Evolutionary conservation across 2,888 invertebrate genomes (phyloP), one percentile per base, ranked within the genome.

Genomic region (Cosmia trapezina): DNA sequence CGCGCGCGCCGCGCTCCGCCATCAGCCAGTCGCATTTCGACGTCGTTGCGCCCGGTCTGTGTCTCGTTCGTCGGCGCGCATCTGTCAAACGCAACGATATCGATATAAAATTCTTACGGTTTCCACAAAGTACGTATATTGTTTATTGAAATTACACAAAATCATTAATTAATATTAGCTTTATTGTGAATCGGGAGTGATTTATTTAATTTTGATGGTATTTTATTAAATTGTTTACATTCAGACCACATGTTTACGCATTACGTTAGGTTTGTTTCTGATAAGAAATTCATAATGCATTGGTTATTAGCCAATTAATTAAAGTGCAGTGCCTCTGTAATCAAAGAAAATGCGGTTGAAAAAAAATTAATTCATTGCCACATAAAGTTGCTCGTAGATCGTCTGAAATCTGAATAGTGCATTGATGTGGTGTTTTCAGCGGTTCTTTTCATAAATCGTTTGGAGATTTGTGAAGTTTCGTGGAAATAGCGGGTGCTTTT

Each of bases 61-160:
- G 82, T 89, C 87, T 87, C 90, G 88, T 83, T 89, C 78, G 85
- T 83, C 88, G 90, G 87, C 86, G 89, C 89, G 90, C 90, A 91
- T 81, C 90, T 91, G 92, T 93, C 92, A 92, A 93, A 92, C 92
- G 91, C 91, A 93, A 87, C 94, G 95, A 93, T 94, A 93, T 92
- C 93, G 93, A 90, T 90, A 91, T 90, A 90, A 89, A 90, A 89
- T 89, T 89, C 88, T 88, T 88, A 84, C 87, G 83, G 88, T 90
- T 78, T 87, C 83, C 76, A 83, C 84, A 87, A 92, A 93, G 96
- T 96, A 96, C 90, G 95, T 96, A 94, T 90, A 71, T 62, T 73
- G 61, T 80, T 76, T 70, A 63, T 49, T 62, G 41, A 70, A 79
- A 69, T 78, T 57, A 71, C n/a, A 28, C 8, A 68, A 68, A 70